Conservation (phyloP, 2,113 vertebrate genomes). For the Ascaphus truei region DNA sequence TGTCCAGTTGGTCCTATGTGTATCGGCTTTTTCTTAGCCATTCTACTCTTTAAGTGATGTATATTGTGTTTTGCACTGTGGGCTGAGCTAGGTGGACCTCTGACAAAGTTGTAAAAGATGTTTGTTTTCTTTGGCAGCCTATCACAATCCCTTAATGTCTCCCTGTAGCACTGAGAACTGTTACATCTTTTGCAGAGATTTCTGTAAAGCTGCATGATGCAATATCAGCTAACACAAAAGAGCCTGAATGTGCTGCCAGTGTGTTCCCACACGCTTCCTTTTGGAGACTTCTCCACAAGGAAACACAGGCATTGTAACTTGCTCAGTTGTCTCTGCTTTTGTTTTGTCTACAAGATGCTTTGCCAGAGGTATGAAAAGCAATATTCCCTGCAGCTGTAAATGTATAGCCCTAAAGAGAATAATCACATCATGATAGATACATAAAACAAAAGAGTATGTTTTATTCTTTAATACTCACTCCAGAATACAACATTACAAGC, state of each 20-base stretch:
- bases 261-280: conserved; percentile 21
- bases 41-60: conserved; percentile 41
- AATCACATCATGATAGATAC: conserved; percentile 1
- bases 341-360: conserved; percentile 16
- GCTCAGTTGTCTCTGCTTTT: background rate
- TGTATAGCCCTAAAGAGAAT: background rate
- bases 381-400: background rate
- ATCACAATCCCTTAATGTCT: conserved; percentile 53
- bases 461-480: background rate
- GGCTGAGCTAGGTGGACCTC: conserved; percentile 45
- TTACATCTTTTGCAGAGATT: conserved; percentile 62
- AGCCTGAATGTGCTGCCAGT: conserved; percentile 25
- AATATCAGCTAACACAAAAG: conserved; percentile 9
- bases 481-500: background rate
- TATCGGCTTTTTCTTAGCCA: background rate
- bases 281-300: background rate
- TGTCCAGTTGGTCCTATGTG: no score
- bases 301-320: conserved; percentile 5
- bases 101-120: conserved; percentile 50
- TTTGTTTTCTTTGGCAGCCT: conserved; percentile 58
- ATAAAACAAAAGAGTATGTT: background rate
- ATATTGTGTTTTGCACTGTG: conserved; percentile 18
- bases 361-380: conserved; percentile 3
- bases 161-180: conserved; percentile 56
- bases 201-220: conserved; percentile 39